phyloP scores from a whole-genome alignment of 2,888 invertebrate species.

The Slavum lentiscoides region DNA sequence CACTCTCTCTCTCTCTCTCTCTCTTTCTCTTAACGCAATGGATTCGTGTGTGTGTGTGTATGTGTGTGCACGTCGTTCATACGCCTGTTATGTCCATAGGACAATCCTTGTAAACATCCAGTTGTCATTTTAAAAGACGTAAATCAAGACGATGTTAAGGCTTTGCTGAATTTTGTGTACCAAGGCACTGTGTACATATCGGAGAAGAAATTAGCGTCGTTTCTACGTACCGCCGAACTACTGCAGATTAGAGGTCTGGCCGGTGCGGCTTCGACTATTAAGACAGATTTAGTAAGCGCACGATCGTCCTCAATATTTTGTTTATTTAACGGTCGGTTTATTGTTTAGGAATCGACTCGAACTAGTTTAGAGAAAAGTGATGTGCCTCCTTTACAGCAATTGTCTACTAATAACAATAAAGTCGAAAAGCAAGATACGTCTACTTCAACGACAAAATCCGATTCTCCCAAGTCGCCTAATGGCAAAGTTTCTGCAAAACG shows the following conservation, averaged over 20 bases:
- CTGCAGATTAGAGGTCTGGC: constrained; percentile 71
- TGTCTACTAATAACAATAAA: constrained; percentile 47
- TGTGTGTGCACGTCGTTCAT: not conserved
- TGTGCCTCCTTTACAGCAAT: constrained; percentile 35
- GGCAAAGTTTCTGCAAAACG: constrained; percentile 55
- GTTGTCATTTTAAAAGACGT: constrained; percentile 75
- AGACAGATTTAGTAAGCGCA: constrained; percentile 48
- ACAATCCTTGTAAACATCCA: constrained; percentile 75
- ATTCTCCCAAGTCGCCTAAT: constrained; percentile 38
- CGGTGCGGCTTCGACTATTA: constrained; percentile 59
- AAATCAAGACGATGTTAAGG: constrained; percentile 69
- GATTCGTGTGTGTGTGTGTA: not conserved
- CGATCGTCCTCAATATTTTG: not conserved
- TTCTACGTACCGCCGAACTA: constrained; percentile 70
- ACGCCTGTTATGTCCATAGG: constrained; percentile 61
- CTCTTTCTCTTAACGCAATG: not conserved
- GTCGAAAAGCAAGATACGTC: constrained; percentile 40
- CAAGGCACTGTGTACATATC: constrained; percentile 74
- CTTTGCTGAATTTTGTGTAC: constrained; percentile 72
- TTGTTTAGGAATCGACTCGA: constrained; percentile 43
- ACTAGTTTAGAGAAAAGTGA: constrained; percentile 56
- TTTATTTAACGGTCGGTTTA: not conserved
- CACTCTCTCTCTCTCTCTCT: too few relatives aligned
- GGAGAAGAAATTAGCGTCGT: constrained; percentile 69
- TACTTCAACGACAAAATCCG: constrained; percentile 40